Conservation (phyloP, 2,113 vertebrate genomes). For the Dunckerocampus dactyliophorus region DNA sequence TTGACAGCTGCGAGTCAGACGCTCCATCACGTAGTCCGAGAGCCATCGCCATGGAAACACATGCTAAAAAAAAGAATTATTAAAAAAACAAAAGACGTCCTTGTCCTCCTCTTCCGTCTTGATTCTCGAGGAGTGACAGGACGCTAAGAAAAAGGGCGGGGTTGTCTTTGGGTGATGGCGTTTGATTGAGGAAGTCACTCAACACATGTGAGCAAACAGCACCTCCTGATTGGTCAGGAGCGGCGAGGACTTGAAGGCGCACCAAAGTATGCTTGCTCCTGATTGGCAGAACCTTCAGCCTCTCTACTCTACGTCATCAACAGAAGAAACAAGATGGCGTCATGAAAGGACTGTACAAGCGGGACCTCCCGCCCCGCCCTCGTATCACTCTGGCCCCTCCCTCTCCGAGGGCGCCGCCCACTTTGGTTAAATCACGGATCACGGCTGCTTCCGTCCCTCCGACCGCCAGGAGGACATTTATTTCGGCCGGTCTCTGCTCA, state of each 20-base stretch:
- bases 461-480: conserved; percentile 65
- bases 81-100: conserved; percentile 12
- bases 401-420: conserved; percentile 50
- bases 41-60: conserved; percentile 57
- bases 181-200: conserved; percentile 59
- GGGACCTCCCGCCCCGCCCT: conserved; percentile 48
- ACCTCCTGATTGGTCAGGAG: conserved; percentile 64
- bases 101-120: conserved; percentile 53
- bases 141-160: conserved; percentile 18
- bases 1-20: conserved; percentile 51
- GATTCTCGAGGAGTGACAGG: conserved; percentile 60
- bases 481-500: conserved; percentile 56
- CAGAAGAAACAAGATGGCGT: conserved; percentile 52
- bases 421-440: conserved; percentile 65
- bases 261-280: conserved; percentile 64
- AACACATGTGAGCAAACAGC: conserved; percentile 48
- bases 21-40: conserved; percentile 32
- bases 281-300: conserved; percentile 65
- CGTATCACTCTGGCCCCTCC: conserved; percentile 49
- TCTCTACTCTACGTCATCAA: conserved; percentile 51
- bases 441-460: conserved; percentile 57
- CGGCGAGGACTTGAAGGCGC: conserved; percentile 60
- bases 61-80: conserved; percentile 34
- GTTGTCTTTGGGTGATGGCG: conserved; percentile 51
- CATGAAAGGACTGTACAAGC: conserved; percentile 62